A percentile compares a stretch with the other conserved stretches of the same genome.
Conservation (phyloP, 1,140 invertebrate genomes). For the Papilio helenus region DNA sequence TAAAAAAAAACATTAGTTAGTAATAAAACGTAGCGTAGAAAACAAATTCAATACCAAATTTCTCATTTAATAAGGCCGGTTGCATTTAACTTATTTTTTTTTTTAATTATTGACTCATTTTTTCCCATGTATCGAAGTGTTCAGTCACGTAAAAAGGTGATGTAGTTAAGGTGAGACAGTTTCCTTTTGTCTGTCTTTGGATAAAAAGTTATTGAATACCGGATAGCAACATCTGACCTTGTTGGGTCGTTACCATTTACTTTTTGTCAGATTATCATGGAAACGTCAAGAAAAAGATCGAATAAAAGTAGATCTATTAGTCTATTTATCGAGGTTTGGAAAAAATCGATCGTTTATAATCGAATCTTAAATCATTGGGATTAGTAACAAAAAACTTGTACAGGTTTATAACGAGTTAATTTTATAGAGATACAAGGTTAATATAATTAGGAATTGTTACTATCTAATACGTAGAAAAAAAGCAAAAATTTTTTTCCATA, state of each 20-base stretch:
- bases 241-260: constrained; percentile 64
- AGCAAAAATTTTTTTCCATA: no score
- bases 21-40: no score
- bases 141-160: not conserved
- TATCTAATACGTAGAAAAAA: not conserved
- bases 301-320: constrained; percentile 24
- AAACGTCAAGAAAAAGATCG: constrained; percentile 50
- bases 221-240: constrained; percentile 62
- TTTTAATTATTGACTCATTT: no score
- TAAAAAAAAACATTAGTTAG: no score
- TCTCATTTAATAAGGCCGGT: no score
- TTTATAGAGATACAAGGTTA: not conserved
- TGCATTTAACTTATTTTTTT: no score
- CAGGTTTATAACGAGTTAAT: not conserved
- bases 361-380: constrained; percentile 4
- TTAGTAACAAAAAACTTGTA: not conserved
- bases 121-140: not conserved
- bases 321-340: not conserved
- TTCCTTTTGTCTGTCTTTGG: constrained; percentile 39
- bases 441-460: not conserved
- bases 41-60: no score
- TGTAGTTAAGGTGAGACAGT: constrained; percentile 22
- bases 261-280: constrained; percentile 59
- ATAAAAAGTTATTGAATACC: constrained; percentile 54
- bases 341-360: not conserved